These are phyloP conservation scores for Butorides virescens DNA, from an alignment of 2,113 vertebrate genomes.

Conservation along the genomic window DNA sequence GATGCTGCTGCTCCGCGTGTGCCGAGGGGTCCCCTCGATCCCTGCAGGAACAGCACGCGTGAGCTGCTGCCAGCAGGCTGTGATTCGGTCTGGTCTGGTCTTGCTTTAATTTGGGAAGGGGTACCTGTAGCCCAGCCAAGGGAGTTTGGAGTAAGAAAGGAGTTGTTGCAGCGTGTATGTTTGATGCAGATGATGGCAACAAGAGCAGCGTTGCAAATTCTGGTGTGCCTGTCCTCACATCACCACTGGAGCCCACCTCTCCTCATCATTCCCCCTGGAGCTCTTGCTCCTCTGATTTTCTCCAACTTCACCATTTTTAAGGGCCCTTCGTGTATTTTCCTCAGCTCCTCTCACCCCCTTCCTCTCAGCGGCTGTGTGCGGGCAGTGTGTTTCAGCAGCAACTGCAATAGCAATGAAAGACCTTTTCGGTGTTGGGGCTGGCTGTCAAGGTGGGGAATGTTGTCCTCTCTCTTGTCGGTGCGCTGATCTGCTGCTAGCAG, in stretches of 20 bases:
- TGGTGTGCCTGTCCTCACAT: neutral
- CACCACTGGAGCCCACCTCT: neutral
- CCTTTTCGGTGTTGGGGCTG: neutral
- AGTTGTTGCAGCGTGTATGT: neutral
- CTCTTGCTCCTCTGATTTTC: neutral
- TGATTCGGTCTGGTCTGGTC: neutral
- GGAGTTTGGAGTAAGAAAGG: neutral
- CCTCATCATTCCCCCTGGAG: neutral
- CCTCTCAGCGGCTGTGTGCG: neutral
- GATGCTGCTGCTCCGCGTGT: neutral
- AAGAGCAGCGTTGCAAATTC: neutral
- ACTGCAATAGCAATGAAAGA: neutral
- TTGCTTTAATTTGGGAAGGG: neutral
- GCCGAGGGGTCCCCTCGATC: neutral
- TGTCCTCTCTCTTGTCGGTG: neutral
- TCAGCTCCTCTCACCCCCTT: neutral
- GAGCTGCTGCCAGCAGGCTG: neutral
- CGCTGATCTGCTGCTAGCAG: neutral
- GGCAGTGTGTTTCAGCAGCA: neutral
- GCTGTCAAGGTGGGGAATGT: rapidly evolving
- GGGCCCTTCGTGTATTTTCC: neutral
- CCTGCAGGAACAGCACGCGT: neutral
- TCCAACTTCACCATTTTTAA: neutral
- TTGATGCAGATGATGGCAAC: neutral
- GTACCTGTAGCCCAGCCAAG: neutral